These are phyloP conservation scores for Oophaga sylvatica DNA, from an alignment of 2,797 vertebrate species.

Conservation along the genomic window DNA sequence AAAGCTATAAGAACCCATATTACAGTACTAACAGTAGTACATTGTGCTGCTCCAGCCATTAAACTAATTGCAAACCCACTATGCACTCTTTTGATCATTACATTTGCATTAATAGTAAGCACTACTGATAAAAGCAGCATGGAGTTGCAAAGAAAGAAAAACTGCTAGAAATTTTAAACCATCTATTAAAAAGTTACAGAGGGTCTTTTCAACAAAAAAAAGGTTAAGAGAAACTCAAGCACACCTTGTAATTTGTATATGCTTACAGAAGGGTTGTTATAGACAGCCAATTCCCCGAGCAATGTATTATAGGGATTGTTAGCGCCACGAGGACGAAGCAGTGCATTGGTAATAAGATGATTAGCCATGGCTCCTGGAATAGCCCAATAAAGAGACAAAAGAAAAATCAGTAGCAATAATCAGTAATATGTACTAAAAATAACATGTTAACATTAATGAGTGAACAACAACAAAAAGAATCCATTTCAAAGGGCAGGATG, in stretches of 20 bases:
- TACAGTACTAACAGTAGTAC: not conserved
- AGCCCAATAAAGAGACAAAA: slow-evolving; percentile 86
- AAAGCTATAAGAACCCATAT: not conserved
- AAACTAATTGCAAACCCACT: not conserved
- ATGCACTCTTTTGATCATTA: not conserved
- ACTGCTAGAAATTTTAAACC: slow-evolving; percentile 13
- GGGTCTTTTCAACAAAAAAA: slow-evolving; percentile 78
- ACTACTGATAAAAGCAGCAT: slow-evolving; percentile 6
- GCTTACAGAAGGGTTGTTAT: slow-evolving; percentile 99
- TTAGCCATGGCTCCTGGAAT: slow-evolving; percentile 99
- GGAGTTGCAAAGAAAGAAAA: not conserved
- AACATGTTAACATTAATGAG: slow-evolving; percentile 80
- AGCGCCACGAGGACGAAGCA: slow-evolving; percentile 99
- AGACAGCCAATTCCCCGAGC: slow-evolving; percentile 98
- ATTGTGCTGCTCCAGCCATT: not conserved
- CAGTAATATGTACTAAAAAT: slow-evolving; percentile 85
- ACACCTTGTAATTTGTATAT: slow-evolving; percentile 99
- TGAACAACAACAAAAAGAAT: slow-evolving; percentile 84
- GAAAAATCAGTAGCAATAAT: slow-evolving; percentile 71
- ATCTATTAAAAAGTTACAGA: slow-evolving; percentile 66
- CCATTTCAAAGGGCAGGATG: slow-evolving; percentile 73
- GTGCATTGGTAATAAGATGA: slow-evolving; percentile 99
- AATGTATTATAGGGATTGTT: slow-evolving; percentile 99
- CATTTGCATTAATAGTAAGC: not conserved
- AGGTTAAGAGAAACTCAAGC: slow-evolving; percentile 86